Evolutionary conservation across 2,888 invertebrate species (phyloP).

Genomic region (Sinelater perroti): DNA sequence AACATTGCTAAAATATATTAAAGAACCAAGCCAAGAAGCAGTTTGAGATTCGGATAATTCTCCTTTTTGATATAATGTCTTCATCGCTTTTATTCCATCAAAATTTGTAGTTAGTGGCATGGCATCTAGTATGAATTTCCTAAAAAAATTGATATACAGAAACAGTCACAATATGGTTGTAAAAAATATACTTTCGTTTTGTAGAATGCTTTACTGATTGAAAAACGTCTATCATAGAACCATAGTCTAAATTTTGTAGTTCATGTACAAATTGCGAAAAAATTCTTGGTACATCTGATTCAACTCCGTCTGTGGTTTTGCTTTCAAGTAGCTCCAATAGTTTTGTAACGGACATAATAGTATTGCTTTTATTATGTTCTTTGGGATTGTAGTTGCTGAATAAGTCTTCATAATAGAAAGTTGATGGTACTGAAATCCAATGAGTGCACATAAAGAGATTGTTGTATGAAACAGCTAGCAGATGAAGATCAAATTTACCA

Average conservation of each 20-base stretch:
- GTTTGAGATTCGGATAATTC: slow-evolving; percentile 38
- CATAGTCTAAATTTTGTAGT: slow-evolving; percentile 30
- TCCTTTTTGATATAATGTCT: slow-evolving; percentile 31
- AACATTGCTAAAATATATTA: slow-evolving; percentile 40
- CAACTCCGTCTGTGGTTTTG: slow-evolving; percentile 40
- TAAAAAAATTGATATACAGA: too few relatives aligned
- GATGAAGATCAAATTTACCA: too few relatives aligned
- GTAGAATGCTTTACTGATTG: slow-evolving; percentile 18
- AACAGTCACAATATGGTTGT: too few relatives aligned
- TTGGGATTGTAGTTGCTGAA: slow-evolving; percentile 27
- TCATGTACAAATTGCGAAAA: slow-evolving; percentile 39
- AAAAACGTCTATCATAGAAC: slow-evolving; percentile 30
- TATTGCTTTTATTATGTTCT: slow-evolving; percentile 3
- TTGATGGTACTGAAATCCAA: slow-evolving; percentile 27
- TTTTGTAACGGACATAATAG: slow-evolving; percentile 13
- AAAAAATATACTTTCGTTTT: slow-evolving; percentile 43
- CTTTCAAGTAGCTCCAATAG: slow-evolving; percentile 35
- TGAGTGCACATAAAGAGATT: too few relatives aligned
- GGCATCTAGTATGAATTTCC: slow-evolving; percentile 43
- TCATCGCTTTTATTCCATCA: slow-evolving; percentile 42
- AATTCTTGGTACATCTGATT: slow-evolving; percentile 37
- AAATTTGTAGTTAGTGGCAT: slow-evolving; percentile 40
- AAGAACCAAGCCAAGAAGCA: slow-evolving; percentile 42
- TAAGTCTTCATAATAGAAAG: slow-evolving; percentile 35
- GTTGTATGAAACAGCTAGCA: neutral